phyloP scores from a whole-genome alignment of 1,140 invertebrate species.

The Lordiphosa collinella region DNA sequence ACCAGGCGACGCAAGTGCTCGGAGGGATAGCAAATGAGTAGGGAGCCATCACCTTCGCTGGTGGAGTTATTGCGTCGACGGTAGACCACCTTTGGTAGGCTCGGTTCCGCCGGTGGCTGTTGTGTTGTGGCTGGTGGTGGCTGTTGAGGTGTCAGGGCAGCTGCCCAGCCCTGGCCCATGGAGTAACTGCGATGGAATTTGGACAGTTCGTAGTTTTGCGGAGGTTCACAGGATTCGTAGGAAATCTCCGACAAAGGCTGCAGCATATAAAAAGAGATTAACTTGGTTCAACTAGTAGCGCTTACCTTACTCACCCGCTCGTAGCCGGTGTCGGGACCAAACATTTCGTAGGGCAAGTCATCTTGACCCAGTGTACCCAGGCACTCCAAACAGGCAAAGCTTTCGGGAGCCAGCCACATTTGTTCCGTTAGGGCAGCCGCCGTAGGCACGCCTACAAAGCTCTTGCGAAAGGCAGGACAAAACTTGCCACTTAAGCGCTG shows the following conservation, averaged over 20 bases:
- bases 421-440: slow-evolving; percentile 74
- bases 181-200: slow-evolving; percentile 79
- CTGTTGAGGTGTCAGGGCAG: slow-evolving; percentile 28
- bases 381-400: slow-evolving; percentile 89
- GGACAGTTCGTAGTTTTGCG: slow-evolving; percentile 68
- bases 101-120: slow-evolving; percentile 18
- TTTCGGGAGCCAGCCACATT: slow-evolving; percentile 83
- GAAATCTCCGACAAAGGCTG: slow-evolving; percentile 77
- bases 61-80: slow-evolving; percentile 71
- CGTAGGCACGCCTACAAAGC: slow-evolving; percentile 60
- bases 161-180: slow-evolving; percentile 78
- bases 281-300: no score
- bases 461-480: slow-evolving; percentile 58
- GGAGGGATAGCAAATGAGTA: slow-evolving; percentile 90
- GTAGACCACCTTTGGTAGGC: slow-evolving; percentile 70
- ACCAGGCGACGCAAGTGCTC: slow-evolving; percentile 87
- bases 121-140: slow-evolving; percentile 8
- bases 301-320: slow-evolving; percentile 51
- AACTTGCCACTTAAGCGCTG: slow-evolving; percentile 60
- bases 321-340: slow-evolving; percentile 65
- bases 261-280: neutral
- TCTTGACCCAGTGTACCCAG: slow-evolving; percentile 83
- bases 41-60: slow-evolving; percentile 82
- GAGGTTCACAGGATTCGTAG: slow-evolving; percentile 69
- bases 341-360: slow-evolving; percentile 80